Conservation (phyloP, 2,888 invertebrate species). For the Pollenia angustigena region DNA sequence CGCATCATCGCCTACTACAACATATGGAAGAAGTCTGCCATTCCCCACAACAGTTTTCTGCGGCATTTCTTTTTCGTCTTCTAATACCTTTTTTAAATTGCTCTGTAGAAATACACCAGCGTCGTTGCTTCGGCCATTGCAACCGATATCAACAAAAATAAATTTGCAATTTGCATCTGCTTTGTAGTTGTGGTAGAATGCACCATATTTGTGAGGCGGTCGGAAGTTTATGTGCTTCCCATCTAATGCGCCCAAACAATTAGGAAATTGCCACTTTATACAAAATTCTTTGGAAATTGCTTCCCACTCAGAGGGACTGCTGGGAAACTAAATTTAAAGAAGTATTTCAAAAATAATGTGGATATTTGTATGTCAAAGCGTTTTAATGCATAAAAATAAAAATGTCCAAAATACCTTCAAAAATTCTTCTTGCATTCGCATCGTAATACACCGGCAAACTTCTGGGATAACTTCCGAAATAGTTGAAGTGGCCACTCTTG, state of each 20-base stretch:
- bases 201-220: neutral
- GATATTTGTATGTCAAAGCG: too few relatives aligned
- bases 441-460: conserved; percentile 32
- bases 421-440: conserved; percentile 5
- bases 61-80: conserved; percentile 29
- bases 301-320: conserved; percentile 46
- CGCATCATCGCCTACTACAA: conserved; percentile 5
- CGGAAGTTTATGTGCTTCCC: conserved; percentile 47
- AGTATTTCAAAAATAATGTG: too few relatives aligned
- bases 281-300: conserved; percentile 47
- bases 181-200: conserved; percentile 62
- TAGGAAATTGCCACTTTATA: conserved; percentile 42
- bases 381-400: too few relatives aligned
- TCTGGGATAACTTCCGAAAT: conserved; percentile 27
- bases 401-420: conserved; percentile 16
- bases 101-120: conserved; percentile 62
- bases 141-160: too few relatives aligned
- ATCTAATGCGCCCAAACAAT: too few relatives aligned
- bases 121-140: conserved; percentile 29
- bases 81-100: conserved; percentile 44
- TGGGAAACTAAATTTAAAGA: conserved; percentile 44
- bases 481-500: neutral
- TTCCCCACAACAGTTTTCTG: conserved; percentile 8
- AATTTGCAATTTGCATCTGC: conserved; percentile 50
- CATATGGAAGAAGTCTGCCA: conserved; percentile 5